These are phyloP conservation scores for Neelides sp. DNA, from an alignment of 1,140 invertebrate genomes.

Conservation along the genomic window DNA sequence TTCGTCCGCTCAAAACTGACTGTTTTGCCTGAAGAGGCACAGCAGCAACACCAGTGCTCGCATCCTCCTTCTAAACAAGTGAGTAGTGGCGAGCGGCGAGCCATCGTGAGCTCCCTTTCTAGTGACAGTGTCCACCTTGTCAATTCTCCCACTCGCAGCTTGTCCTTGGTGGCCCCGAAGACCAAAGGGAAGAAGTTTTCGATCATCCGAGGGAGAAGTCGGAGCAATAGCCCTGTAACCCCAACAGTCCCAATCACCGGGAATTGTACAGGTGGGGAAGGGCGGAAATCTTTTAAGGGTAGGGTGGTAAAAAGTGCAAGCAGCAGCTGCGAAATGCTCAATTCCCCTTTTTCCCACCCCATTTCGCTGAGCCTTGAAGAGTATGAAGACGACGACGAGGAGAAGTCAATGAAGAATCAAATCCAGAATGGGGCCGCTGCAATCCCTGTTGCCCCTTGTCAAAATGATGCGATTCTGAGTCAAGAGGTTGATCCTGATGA, in stretches of 20 bases:
- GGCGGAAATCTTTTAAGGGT: background rate
- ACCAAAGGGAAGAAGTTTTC: background rate
- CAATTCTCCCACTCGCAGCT: background rate
- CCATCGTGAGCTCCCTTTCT: constrained; percentile 14
- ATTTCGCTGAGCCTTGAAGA: background rate
- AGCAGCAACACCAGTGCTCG: constrained; percentile 10
- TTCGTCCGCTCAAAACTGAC: constrained; percentile 34
- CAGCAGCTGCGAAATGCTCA: constrained; percentile 27
- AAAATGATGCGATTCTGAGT: background rate
- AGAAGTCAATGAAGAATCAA: no score
- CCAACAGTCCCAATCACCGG: background rate
- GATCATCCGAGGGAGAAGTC: constrained; percentile 2
- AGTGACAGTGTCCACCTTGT: constrained; percentile 26
- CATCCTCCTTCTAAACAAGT: constrained; percentile 4
- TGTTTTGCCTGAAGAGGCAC: constrained; percentile 32
- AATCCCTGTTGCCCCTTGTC: background rate
- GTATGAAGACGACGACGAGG: background rate
- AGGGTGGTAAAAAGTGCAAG: constrained; percentile 18
- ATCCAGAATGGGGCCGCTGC: no score
- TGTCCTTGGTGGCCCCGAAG: background rate
- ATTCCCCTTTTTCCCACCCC: constrained; percentile 1
- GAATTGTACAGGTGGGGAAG: background rate
- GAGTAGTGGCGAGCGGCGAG: no score
- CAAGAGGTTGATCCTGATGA: background rate
- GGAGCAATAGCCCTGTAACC: constrained; percentile 16